Conservation (phyloP, 2,888 invertebrate species). For the Clepsis dumicolana region DNA sequence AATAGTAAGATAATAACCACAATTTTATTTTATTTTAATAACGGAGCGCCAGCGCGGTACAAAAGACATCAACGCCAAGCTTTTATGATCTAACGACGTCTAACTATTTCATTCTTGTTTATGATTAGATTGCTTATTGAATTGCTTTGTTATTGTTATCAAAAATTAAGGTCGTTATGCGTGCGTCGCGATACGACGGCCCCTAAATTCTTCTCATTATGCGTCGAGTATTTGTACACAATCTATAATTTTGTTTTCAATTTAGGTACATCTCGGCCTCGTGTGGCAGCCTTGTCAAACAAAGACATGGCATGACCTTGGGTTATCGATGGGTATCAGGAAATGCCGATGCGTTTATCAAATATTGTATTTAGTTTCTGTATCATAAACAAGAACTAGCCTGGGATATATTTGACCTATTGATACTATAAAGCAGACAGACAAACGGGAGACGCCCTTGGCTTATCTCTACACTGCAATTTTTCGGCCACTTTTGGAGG, state of each 20-base stretch:
- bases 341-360: slow-evolving; percentile 72
- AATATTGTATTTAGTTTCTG: slow-evolving; percentile 47
- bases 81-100: slow-evolving; percentile 16
- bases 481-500: too few species aligned
- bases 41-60: slow-evolving; percentile 37
- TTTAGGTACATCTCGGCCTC: slow-evolving; percentile 36
- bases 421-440: neutral
- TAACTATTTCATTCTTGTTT: slow-evolving; percentile 36
- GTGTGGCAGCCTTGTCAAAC: slow-evolving; percentile 73
- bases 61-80: slow-evolving; percentile 52
- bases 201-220: slow-evolving; percentile 38
- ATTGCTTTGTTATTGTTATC: slow-evolving; percentile 24
- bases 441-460: too few species aligned
- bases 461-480: too few species aligned
- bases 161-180: slow-evolving; percentile 4
- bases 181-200: slow-evolving; percentile 16
- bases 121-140: slow-evolving; percentile 45
- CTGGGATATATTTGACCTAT: slow-evolving; percentile 5
- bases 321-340: slow-evolving; percentile 74
- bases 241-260: slow-evolving; percentile 39
- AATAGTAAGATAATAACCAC: slow-evolving; percentile 10
- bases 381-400: slow-evolving; percentile 11
- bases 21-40: slow-evolving; percentile 20
- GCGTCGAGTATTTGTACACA: slow-evolving; percentile 37
- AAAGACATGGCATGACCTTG: slow-evolving; percentile 70